Evolutionary conservation across 2,888 invertebrate species (phyloP), one percentile per base, ranked within the genome.

Genomic region (Erebia aethiops): DNA sequence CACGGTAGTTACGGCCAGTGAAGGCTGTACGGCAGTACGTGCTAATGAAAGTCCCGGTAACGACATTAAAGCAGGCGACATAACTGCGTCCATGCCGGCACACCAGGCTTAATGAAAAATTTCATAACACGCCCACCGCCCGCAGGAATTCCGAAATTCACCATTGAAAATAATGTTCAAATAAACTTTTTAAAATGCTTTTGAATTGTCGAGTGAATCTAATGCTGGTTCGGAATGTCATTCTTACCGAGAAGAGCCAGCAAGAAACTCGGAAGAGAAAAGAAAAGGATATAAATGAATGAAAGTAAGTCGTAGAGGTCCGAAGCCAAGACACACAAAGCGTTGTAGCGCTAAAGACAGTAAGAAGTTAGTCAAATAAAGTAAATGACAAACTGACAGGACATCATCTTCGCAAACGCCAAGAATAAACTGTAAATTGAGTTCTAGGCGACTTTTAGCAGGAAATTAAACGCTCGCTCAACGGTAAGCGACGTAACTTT

Each of bases 401-500:
- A 18, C 35, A 52, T 43, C 41, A 18, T 61, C 61, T 10, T 35
- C 35, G 35, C 35, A 35, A 2, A 2, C 69, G 82, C 80, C 80
- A 81, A 85, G 85, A 86, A 85, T 84, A 82, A 84, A 87, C 84
- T 85, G 74, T 79, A 79, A 87, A 88, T 83, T 83, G 81, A 82
- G 84, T 81, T 79, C 83, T 82, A 82, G 84, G 87, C 86, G 86
- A 85, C 84, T 88, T 88, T 81, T 11, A 84, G 84, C 82, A 83
- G 80, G 82, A 86, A 87, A 90, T 90, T 90, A 89, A 90, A 90
- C 87, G 88, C 87, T 87, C 87, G 87, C 83, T 85, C 85, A 85
- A 83, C 81, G 77, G 78, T 81, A 81, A 83, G 82, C 80, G 78
- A 77, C 80, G 81, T 80, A 91, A 90, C 86, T 90, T 89, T 90